Base-by-base conservation (phyloP, 2,113 vertebrate species). In the Oreotragus oreotragus region DNA sequence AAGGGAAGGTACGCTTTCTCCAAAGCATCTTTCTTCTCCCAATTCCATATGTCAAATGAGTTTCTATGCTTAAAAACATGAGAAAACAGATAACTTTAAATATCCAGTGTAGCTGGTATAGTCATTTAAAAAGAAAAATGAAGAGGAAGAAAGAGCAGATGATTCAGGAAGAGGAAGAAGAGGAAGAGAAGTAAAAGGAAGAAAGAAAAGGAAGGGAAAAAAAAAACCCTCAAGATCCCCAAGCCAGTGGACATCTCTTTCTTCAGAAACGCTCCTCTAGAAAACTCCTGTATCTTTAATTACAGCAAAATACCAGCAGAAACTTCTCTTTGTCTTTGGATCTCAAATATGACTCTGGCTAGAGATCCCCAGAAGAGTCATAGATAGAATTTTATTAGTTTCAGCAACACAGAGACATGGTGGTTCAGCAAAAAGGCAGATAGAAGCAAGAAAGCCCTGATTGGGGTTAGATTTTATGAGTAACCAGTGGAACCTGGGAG, bases 391-490 rank as follows among this genome's bases (percentile, higher is more conserved):
- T 93, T 51, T 89, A 79, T 93, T 97, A 76, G 73, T 96, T 95
- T 93, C 83, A 91, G 53, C 45, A 95, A 92, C 58, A 84, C 73
- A 28, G 45, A 94, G 95, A 27, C 23, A n/a, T 58, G 55, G 70
- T 51, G 36, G 4, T 25, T 80, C 45, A 66, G 77, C n/a, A 84
- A 93, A 93, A 39, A 57, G 43, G 92, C 21, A 15, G 83, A 88
- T 12, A 45, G 89, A 93, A 95, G 27, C 89, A 43, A 94, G 62
- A 33, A 49, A 94, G 66, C 84, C 23, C 28, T 21, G 91, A 94
- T 15, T 55, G 6, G 53, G 84, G 13, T 83, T 43, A 90, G 81
- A 97, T 51, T 94, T 70, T 60, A 98, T 96, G 94, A 85, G 97
- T 47, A 90, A 96, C 16, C 23, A 73, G 15, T 27, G 51, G 58